Evolutionary conservation across 2,797 vertebrate genomes (phyloP), one percentile per base, ranked within the genome.

Genomic region (Phrynocephalus guinanensis): DNA sequence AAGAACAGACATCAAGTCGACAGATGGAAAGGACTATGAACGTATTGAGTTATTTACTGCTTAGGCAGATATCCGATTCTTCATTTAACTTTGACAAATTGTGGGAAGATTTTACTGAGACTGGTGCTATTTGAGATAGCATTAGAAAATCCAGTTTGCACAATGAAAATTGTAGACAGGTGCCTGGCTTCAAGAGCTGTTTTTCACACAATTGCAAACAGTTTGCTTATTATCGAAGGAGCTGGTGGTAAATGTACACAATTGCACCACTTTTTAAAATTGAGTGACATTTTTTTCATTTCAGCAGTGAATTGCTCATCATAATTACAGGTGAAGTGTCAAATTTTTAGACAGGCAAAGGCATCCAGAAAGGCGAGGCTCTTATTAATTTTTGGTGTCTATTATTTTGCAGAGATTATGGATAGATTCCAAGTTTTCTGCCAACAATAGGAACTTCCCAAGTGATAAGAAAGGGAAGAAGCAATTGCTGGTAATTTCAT

Each of bases 1-100:
- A 87, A 89, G 86, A 70, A 87, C 75, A 92, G 68, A 50, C 1
- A 79, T 78, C 79, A 92, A 90, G 79, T 71, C 72, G 80, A 73
- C 73, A 88, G 79, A 72, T 84, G 83, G 76, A 82, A 87, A 87
- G 60, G 48, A 30, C 33, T 26, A 33, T 72, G 72, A 90, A 72
- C 67, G 24, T 84, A 63, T 71, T 77, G 75, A 86, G 38, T 79
- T 90, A 78, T 85, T 85, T 89, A 50, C 56, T 87, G 70, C 16
- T 0, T 20, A 82, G 75, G 52, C 56, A 79, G 84, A 67, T 83
- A n/a, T 1, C 1, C 1, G 2, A 82, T 26, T 82, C 72, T 77
- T 84, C 70, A 85, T 81, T 85, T 77, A 84, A 44, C 68, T 80
- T 60, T 78, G 79, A 88, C 87, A 84, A 87, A 63, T 72, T 86